Percentiles rank a stretch among this genome's conserved stretches.
Evolutionary conservation across 2,797 vertebrate genomes (phyloP).

Genomic region (Vultur gryphus): DNA sequence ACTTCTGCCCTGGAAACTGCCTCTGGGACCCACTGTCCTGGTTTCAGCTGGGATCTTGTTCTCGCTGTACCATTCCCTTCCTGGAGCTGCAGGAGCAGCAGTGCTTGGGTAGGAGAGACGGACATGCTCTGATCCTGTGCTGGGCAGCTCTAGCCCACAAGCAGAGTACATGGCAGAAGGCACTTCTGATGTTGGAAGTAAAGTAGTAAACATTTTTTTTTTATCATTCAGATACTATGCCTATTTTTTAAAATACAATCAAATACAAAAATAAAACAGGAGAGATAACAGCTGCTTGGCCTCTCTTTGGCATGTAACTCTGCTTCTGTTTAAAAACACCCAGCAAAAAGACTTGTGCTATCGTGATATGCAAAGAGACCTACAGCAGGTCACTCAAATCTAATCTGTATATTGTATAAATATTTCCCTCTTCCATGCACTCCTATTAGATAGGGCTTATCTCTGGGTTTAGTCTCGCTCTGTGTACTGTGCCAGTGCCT

Average conservation of each 20-base stretch:
- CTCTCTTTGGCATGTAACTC: neutral
- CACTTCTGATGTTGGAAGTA: neutral
- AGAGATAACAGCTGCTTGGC: neutral
- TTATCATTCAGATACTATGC: neutral
- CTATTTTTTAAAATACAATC: neutral
- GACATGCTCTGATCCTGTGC: neutral
- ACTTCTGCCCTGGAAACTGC: neutral
- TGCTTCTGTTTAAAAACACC: conserved; percentile 33
- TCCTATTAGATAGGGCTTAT: conserved; percentile 15
- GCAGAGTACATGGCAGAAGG: neutral
- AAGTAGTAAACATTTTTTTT: neutral
- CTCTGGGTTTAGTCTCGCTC: neutral
- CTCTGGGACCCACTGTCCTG: neutral
- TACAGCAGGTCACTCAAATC: neutral
- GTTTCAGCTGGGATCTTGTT: neutral
- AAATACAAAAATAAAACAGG: neutral
- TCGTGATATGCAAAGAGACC: neutral
- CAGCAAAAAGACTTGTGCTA: neutral
- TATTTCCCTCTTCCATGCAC: conserved; percentile 11
- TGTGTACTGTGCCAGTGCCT: neutral
- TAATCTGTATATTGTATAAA: conserved; percentile 36
- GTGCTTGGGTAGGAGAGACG: neutral
- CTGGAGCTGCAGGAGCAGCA: neutral
- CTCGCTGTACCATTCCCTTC: neutral
- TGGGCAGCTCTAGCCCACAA: neutral